Base-by-base conservation (phyloP, 2,113 vertebrate species). In the Emberiza fucata region DNA sequence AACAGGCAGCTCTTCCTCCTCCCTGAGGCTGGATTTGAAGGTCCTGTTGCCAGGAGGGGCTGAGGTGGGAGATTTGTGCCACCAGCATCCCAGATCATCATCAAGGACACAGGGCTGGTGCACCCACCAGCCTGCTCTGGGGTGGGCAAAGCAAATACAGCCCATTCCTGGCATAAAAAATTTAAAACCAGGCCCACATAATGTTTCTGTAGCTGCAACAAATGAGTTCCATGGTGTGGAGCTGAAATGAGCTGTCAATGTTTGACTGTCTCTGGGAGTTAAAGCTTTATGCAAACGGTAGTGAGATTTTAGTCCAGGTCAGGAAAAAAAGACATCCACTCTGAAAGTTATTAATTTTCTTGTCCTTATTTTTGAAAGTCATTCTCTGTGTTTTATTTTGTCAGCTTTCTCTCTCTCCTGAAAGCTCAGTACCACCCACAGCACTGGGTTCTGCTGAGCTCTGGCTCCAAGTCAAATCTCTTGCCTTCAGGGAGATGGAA, bases 391-490 rank as follows among this genome's bases (percentile, higher is more conserved):
- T 82, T 92, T 76, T 84, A 75, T 94, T 91, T 94, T 92, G 81
- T 81, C 84, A 72, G 70, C 47, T 95, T 94, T 87, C 72, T 92
- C 51, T 71, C 53, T 92, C 92, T 95, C 24, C 27, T 23, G 4
- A 64, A 78, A 89, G 64, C 94, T 97, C 72, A 65, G 69, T 79
- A 88, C 94, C 95, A 94, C 79, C 90, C 90, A 93, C 89, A 94
- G 90, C 79, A 76, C 68, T 54, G 89, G 63, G 44, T 95, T 91
- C 95, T 93, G 79, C 83, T 88, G 96, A 96, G 94, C 90, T 61
- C 80, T 95, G 92, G 94, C 95, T 95, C 86, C 92, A 94, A 79
- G 80, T 96, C 97, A 97, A 97, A 97, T 94, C 72, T 71, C 94
- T 84, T 94, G 92, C 88, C 93, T 95, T 94, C 86, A 56, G 94